Percentiles rank a stretch among this genome's conserved stretches.
These are phyloP conservation scores for Drosophila eohydei DNA, from an alignment of 2,888 invertebrate genomes.

Conservation along the genomic window DNA sequence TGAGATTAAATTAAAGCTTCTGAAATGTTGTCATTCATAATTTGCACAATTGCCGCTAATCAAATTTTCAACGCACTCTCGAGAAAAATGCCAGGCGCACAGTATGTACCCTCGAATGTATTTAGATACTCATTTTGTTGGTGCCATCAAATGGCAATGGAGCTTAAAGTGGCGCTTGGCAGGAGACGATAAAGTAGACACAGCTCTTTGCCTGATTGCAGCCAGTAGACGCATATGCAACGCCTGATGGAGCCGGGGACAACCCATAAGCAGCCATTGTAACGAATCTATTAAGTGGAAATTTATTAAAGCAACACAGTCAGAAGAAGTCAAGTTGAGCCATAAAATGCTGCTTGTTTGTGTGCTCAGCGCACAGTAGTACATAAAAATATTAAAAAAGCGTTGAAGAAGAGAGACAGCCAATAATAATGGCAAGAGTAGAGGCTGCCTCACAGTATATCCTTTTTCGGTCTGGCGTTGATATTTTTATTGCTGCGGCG, in stretches of 20 bases:
- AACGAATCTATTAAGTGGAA: conserved; percentile 81
- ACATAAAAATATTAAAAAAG: conserved; percentile 74
- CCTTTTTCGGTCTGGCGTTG: conserved; percentile 59
- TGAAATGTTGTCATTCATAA: conserved; percentile 79
- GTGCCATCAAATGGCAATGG: conserved; percentile 66
- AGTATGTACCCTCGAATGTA: conserved; percentile 16
- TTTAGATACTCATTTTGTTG: conserved; percentile 39
- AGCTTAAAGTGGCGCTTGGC: conserved; percentile 31
- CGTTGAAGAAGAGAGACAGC: conserved; percentile 27
- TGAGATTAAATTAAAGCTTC: conserved; percentile 76
- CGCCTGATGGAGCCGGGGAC: neutral
- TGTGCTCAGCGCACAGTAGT: conserved; percentile 35
- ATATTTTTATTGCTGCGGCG: conserved; percentile 71
- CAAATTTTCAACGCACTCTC: conserved; percentile 58
- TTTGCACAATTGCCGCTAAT: conserved; percentile 79
- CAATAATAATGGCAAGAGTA: conserved; percentile 47
- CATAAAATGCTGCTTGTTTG: conserved; percentile 69
- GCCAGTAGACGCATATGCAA: neutral
- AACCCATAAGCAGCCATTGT: conserved; percentile 59
- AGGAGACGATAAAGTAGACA: conserved; percentile 65
- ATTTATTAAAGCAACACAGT: conserved; percentile 74
- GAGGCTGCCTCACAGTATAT: conserved; percentile 18
- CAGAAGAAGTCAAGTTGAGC: conserved; percentile 57
- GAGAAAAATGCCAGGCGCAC: conserved; percentile 7
- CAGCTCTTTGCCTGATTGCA: conserved; percentile 32